Evolutionary conservation across 2,797 vertebrate genomes (phyloP).

Genomic region (Onychomys torridus): DNA sequence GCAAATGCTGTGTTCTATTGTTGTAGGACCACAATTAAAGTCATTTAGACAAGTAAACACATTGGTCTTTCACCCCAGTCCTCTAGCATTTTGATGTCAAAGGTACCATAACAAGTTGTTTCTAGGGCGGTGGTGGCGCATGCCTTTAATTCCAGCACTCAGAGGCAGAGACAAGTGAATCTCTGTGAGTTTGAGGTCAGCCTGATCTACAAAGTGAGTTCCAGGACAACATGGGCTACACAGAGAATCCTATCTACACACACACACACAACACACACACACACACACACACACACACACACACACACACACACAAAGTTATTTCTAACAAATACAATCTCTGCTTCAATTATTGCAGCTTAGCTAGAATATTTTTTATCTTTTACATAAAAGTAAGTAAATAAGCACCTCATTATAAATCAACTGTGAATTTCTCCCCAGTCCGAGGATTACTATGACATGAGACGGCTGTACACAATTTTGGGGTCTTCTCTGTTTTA

Average conservation of each 20-base stretch:
- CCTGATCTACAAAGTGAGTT: background rate
- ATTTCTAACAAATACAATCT: constrained; percentile 22
- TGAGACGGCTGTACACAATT: constrained; percentile 95
- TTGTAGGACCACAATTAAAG: constrained; percentile 20
- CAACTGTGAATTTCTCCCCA: constrained; percentile 79
- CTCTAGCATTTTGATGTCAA: background rate
- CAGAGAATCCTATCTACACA: background rate
- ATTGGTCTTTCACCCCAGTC: constrained; percentile 22
- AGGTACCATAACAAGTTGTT: background rate
- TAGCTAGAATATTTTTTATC: constrained; percentile 21
- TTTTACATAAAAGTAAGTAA: constrained; percentile 1
- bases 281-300: background rate
- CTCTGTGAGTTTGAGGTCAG: background rate
- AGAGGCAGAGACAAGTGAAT: background rate
- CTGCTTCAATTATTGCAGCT: constrained; percentile 37
- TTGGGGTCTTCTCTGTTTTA: constrained; percentile 98
- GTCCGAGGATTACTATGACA: constrained; percentile 97
- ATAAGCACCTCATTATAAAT: constrained; percentile 58
- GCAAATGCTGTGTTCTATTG: background rate
- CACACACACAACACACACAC: background rate
- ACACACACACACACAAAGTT: background rate
- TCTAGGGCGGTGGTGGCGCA: background rate
- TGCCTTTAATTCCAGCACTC: background rate
- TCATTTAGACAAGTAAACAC: constrained; percentile 41
- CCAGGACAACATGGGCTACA: background rate